Evolutionary conservation across 1,140 invertebrate genomes (phyloP).

Genomic region (Tetramorium alpestre): DNA sequence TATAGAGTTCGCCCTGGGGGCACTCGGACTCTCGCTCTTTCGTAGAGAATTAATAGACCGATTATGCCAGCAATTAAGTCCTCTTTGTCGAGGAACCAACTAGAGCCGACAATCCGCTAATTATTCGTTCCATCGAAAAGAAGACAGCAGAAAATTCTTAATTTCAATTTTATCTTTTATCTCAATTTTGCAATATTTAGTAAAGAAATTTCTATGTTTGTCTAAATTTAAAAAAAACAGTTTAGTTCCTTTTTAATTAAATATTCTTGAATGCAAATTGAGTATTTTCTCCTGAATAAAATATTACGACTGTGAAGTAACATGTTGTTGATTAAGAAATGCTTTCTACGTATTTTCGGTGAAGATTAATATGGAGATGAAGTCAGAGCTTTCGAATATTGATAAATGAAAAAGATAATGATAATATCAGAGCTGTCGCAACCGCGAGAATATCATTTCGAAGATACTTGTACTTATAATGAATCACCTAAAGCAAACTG

Average conservation of each 20-base stretch:
- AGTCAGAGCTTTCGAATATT: slow-evolving; percentile 35
- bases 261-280: slow-evolving; percentile 40
- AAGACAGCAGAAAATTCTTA: background rate
- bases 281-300: slow-evolving; percentile 2
- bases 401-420: slow-evolving; percentile 9
- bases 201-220: background rate
- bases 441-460: background rate
- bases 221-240: background rate
- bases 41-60: slow-evolving; percentile 49
- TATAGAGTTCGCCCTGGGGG: slow-evolving; percentile 74
- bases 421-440: background rate
- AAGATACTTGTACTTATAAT: background rate
- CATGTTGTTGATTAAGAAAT: slow-evolving; percentile 1
- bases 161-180: background rate
- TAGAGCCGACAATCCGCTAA: background rate
- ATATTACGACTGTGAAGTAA: background rate
- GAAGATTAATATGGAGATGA: slow-evolving; percentile 24
- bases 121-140: background rate
- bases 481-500: background rate
- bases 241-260: slow-evolving; percentile 36
- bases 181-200: background rate
- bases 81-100: slow-evolving; percentile 11
- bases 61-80: slow-evolving; percentile 44
- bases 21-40: slow-evolving; percentile 67
- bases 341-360: background rate